Conservation (phyloP, 2,888 invertebrate genomes). For the Macrophya annulata region DNA sequence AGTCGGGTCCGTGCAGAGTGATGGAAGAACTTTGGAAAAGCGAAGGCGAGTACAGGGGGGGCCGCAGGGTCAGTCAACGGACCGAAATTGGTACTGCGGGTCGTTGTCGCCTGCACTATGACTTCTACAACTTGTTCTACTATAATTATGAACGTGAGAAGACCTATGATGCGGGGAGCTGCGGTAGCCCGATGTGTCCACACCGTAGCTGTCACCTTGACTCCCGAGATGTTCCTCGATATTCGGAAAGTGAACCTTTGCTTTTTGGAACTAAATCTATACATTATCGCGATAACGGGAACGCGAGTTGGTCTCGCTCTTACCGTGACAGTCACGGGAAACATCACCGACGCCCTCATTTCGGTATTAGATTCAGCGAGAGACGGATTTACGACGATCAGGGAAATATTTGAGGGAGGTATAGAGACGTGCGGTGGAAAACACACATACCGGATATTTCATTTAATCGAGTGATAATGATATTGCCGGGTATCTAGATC, state of each 20-base stretch:
- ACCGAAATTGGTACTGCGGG: not conserved
- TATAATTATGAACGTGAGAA: constrained; percentile 1
- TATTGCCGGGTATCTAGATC: not conserved
- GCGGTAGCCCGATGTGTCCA: constrained; percentile 58
- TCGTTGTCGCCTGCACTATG: not conserved
- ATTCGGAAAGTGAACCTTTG: constrained; percentile 69
- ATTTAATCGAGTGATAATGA: not conserved
- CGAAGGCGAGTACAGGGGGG: not conserved
- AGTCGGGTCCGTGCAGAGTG: not conserved
- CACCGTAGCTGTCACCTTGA: constrained; percentile 25
- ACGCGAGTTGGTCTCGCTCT: constrained; percentile 47
- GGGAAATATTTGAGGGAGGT: not conserved
- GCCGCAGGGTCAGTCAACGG: constrained; percentile 2
- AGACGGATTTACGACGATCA: not conserved
- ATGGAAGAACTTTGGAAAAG: constrained; percentile 2
- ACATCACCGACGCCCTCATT: not conserved
- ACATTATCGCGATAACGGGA: not conserved
- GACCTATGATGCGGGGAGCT: constrained; percentile 61
- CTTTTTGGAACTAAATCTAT: constrained; percentile 54
- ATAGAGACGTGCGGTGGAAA: too few species aligned
- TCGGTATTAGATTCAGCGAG: not conserved
- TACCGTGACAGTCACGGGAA: not conserved
- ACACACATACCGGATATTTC: not conserved
- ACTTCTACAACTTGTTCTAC: constrained; percentile 27
- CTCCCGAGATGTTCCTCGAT: constrained; percentile 51